Base-by-base conservation (phyloP, 2,888 invertebrate species). In the Scaptomyza tumidula region DNA sequence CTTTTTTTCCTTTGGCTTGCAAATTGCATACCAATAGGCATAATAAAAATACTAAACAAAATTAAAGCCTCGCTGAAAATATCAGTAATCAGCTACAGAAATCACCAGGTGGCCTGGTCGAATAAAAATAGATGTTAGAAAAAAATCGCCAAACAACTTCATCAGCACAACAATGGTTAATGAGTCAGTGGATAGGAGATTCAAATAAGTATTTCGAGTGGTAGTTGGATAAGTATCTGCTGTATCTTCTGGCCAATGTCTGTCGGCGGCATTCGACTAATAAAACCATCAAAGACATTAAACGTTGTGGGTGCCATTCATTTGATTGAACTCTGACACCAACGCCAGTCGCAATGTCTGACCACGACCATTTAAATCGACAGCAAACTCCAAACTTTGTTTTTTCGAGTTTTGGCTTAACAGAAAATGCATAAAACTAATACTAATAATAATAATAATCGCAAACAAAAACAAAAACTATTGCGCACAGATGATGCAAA, bases 231-330 rank as follows among this genome's bases (percentile, higher is more conserved):
- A 52, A 50, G 50, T 55, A 76, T 75, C 66, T 60, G 24, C 48
- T 53, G 50, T 48, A 58, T 75, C 66, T 57, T 16, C 55, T 53
- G 75, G 75, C 63, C 72, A 44, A 60, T 71, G 69, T 71, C 82
- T 85, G 82, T 82, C 84, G 78, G 81, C 84, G 78, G 81, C 80
- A 75, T 77, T 75, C 62, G 67, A 50, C 82, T 85, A 86, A 86
- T 86, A 87, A 88, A 86, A 88, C 86, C 86, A 86, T 86, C 86
- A 86, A 87, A 88, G 76, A 76, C 87, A 88, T 86, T 86, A 82
- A 88, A 80, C 71, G 75, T 82, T 82, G 82, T 86, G 86, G 86
- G 89, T 86, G 86, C 86, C 81, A 86, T 86, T 86, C 86, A 86
- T 86, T 86, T 87, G 89, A 64, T 72, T 86, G 86, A 88, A 87